Conservation (phyloP, 1,140 invertebrate genomes). For the Heliconius nattereri region DNA sequence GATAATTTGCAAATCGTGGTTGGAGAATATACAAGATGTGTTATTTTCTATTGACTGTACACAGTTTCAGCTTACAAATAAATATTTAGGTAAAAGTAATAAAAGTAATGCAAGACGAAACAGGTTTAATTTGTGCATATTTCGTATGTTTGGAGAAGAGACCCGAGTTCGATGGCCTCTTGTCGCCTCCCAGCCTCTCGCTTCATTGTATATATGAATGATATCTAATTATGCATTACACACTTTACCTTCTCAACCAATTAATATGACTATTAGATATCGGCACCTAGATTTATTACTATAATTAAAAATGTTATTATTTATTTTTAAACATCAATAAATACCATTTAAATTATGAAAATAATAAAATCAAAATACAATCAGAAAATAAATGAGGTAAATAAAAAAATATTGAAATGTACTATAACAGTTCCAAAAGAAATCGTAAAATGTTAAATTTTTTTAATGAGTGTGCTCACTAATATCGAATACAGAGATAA, state of each 20-base stretch:
- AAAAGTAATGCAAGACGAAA: slow-evolving; percentile 71
- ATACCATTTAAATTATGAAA: too few relatives aligned
- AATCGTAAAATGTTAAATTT: background rate
- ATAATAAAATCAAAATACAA: too few relatives aligned
- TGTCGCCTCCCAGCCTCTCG: slow-evolving; percentile 42
- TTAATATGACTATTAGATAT: slow-evolving; percentile 33
- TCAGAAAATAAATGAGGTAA: too few relatives aligned
- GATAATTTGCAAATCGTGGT: slow-evolving; percentile 7
- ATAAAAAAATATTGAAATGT: too few relatives aligned
- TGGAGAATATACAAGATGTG: background rate
- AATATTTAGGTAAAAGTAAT: slow-evolving; percentile 69
- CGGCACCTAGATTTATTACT: too few relatives aligned
- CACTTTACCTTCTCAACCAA: slow-evolving; percentile 39
- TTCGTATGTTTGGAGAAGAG: slow-evolving; percentile 76
- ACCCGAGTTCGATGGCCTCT: slow-evolving; percentile 69
- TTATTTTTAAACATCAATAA: too few relatives aligned
- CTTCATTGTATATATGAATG: slow-evolving; percentile 52
- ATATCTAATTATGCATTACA: slow-evolving; percentile 54
- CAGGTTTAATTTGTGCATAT: slow-evolving; percentile 79
- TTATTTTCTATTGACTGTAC: background rate
- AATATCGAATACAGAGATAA: slow-evolving; percentile 24
- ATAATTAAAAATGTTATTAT: too few relatives aligned
- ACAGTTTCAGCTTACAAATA: slow-evolving; percentile 26
- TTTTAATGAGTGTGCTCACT: background rate
- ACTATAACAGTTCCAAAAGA: too few relatives aligned